Percentiles rank a stretch among this genome's conserved stretches.
Evolutionary conservation across 2,797 vertebrate species (phyloP).

Genomic region (Chelidonichthys spinosus): DNA sequence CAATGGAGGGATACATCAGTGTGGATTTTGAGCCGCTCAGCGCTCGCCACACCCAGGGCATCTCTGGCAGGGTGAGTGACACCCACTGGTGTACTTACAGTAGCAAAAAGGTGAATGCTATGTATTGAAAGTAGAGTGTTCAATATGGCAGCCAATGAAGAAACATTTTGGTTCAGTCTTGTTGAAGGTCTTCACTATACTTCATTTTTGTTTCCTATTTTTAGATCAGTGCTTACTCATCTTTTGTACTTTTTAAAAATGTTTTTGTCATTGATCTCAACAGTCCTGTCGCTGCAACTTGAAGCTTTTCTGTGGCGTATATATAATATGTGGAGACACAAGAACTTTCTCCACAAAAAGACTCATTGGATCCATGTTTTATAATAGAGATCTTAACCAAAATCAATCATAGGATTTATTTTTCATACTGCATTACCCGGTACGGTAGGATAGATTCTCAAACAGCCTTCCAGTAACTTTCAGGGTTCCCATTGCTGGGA

Average conservation of each 20-base stretch:
- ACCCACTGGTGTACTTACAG: neutral
- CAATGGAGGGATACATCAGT: constrained; percentile 98
- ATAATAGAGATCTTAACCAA: neutral
- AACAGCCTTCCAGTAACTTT: constrained; percentile 29
- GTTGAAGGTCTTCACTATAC: too few species aligned
- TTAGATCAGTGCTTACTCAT: too few species aligned
- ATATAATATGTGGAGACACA: constrained; percentile 3
- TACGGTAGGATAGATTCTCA: constrained; percentile 18
- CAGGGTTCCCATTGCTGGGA: neutral
- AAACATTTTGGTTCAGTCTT: too few species aligned
- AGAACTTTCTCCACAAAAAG: constrained; percentile 21
- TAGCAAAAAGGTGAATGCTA: neutral
- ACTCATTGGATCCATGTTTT: constrained; percentile 14
- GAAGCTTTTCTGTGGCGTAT: neutral
- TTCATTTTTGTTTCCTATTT: too few species aligned
- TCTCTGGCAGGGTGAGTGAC: constrained; percentile 93
- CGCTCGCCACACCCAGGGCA: constrained; percentile 93
- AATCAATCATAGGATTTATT: constrained; percentile 26
- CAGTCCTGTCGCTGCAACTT: neutral
- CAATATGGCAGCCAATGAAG: too few species aligned
- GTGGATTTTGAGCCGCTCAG: constrained; percentile 99
- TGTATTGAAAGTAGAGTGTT: too few species aligned
- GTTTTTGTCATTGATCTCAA: neutral
- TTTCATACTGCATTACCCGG: neutral
- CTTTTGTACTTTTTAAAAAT: neutral